Base-by-base conservation (phyloP, 1,140 invertebrate species). In the Heliconius congener region DNA sequence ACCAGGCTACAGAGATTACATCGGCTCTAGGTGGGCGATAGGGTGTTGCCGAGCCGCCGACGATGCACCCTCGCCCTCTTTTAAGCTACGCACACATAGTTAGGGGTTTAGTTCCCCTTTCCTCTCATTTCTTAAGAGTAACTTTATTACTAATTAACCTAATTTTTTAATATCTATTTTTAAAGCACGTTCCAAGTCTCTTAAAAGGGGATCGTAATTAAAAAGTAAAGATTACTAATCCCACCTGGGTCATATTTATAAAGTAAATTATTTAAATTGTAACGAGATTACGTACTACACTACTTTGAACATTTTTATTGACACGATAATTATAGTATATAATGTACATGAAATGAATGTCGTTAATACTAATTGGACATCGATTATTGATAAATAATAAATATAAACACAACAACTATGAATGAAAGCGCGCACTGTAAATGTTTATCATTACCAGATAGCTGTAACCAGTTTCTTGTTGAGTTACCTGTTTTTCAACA, bases 91-190 rank as follows among this genome's bases (percentile, higher is more conserved):
- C 78, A 71, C 37, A 80, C 55, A 60, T 9, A 23, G 55, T 60
- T 46, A 76, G 37, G 78, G 76, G 52, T 73, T 80, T 46, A 82
- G 77, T 81, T 81, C 81, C 82, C 80, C 88, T 86, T 84, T 87
- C 85, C 81, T 86, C 83, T 84, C 83, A 82, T 86, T 86, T 85
- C 55, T 60, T 79, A 77, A 83, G 83, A 80, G 70, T 81, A 88
- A 85, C 87, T 91, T 89, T 90, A 81, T 90, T 84, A 77, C 84
- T 92, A 92, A 93, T 92, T 93, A 88, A 93, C 92, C 92, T 84
- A 92, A 91, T 92, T 93, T 90, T 88, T 87, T 79, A 81, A 82
- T 77, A 87, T 84, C 74, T 83, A 87, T 88, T 88, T 86, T 74
- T 52, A 80, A 83, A 76, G 78, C 72, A 83, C 74, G 82, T 76